Conservation (phyloP, 2,113 vertebrate genomes). For the Paramormyrops kingsleyae region DNA sequence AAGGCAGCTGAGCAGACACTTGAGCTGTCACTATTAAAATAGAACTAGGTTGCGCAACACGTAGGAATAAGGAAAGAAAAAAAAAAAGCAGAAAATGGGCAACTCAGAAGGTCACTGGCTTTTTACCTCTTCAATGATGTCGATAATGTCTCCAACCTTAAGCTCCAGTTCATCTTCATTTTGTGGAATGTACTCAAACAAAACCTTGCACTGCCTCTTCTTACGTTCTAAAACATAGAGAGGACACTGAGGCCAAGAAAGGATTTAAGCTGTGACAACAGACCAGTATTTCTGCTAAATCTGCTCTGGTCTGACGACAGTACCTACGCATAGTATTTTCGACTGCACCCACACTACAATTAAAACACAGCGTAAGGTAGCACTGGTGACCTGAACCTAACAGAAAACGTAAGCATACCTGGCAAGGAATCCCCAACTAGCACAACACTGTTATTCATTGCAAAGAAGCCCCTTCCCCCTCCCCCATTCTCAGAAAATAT, state of each 20-base stretch:
- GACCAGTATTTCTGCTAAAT: neutral
- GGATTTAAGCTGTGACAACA: neutral
- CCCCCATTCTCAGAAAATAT: neutral
- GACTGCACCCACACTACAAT: neutral
- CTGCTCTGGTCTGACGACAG: neutral
- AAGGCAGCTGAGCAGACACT: neutral
- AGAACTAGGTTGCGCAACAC: neutral
- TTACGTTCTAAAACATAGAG: slow-evolving; percentile 62
- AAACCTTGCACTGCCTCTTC: slow-evolving; percentile 78
- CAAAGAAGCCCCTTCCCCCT: neutral
- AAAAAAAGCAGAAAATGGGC: neutral
- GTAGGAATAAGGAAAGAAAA: neutral
- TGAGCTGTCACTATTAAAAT: neutral
- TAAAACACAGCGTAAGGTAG: neutral
- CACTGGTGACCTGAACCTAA: neutral
- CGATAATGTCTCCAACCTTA: slow-evolving; percentile 77
- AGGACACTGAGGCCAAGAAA: slow-evolving; percentile 8
- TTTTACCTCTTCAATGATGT: slow-evolving; percentile 82
- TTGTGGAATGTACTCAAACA: slow-evolving; percentile 80
- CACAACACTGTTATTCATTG: neutral
- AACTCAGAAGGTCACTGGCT: neutral
- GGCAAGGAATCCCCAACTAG: neutral
- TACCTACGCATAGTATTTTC: neutral
- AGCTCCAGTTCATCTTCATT: slow-evolving; percentile 93
- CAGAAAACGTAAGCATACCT: neutral